Base-by-base conservation (phyloP, 2,888 invertebrate species). In the Lysandra coridon region DNA sequence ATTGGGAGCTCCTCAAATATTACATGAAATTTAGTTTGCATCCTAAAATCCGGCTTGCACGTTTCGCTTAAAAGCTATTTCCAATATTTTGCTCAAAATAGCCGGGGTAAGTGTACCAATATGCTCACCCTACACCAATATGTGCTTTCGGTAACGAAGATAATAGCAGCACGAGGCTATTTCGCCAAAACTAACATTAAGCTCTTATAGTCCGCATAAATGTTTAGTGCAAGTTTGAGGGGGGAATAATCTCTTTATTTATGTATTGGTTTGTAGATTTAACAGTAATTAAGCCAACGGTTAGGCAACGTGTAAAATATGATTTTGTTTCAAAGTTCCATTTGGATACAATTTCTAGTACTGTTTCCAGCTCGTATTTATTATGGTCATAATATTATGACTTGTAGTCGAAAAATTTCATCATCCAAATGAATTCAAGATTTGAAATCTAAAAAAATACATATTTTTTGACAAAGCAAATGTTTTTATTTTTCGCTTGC, bases 111-210 rank as follows among this genome's bases (percentile, higher is more conserved):
- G 74, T 40, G 44, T 44, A 44, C 40, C 76, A 30, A 17, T 76
- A 53, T 76, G 57, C 57, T 57, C 30, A 53, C 76, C 23, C 76
- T 76, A 76, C 76, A 57, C 33, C 76, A 76, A 57, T 76, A 76
- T 57, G 53, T 76, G 33, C 33, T 57, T 53, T 49, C 76, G 49
- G 53, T 33, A 76, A 49, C 76, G 30, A 53, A 33, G 57, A 76
- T 53, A 76, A 76, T 53, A 76, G 57, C 53, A 76, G 57, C 76
- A 76, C 33, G 30, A 30, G 76, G 49, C 53, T 76, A 76, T 76
- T 76, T 37, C 53, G 76, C 23, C 33, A 57, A 53, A 76, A 57
- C 57, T 33, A 76, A 57, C 30, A 57, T 33, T 76, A 33, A 57
- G 33, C 14, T 23, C 30, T 23, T 4, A 30, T 64, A 64, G 62